Percentiles rank a stretch among this genome's conserved stretches.
phyloP scores from a whole-genome alignment of 1,140 invertebrate species.

The Aphidius gifuensis region DNA sequence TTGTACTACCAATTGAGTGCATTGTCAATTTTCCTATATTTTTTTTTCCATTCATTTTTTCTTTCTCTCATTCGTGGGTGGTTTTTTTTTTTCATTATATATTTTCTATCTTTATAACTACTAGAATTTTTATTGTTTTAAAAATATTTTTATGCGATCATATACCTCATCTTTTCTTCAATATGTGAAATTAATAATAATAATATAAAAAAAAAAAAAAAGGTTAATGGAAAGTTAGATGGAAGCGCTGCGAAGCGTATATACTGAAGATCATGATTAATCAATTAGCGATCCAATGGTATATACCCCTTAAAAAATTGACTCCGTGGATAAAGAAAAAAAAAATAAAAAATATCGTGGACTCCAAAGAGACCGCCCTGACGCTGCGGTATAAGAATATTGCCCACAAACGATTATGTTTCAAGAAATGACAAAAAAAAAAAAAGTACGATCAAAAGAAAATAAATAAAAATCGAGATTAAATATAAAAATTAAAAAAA shows the following conservation, averaged over 20 bases:
- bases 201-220: too few relatives aligned
- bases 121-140: too few relatives aligned
- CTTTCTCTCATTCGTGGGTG: too few relatives aligned
- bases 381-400: constrained; percentile 18
- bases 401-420: constrained; percentile 21
- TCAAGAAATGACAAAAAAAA: constrained; percentile 21
- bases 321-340: constrained; percentile 25
- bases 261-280: constrained; percentile 40
- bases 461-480: too few relatives aligned
- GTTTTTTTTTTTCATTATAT: too few relatives aligned
- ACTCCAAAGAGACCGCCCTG: constrained; percentile 34
- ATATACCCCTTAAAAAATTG: constrained; percentile 33
- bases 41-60: too few relatives aligned
- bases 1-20: too few relatives aligned
- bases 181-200: background rate
- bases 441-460: constrained; percentile 11
- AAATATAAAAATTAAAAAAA: too few relatives aligned
- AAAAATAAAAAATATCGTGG: background rate
- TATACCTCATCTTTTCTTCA: background rate
- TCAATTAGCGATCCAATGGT: constrained; percentile 40
- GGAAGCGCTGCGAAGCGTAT: constrained; percentile 13
- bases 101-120: too few relatives aligned
- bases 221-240: constrained; percentile 8
- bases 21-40: too few relatives aligned
- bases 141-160: too few relatives aligned